Base-by-base conservation (phyloP, 1,140 invertebrate species). In the Saxidomus purpurata region DNA sequence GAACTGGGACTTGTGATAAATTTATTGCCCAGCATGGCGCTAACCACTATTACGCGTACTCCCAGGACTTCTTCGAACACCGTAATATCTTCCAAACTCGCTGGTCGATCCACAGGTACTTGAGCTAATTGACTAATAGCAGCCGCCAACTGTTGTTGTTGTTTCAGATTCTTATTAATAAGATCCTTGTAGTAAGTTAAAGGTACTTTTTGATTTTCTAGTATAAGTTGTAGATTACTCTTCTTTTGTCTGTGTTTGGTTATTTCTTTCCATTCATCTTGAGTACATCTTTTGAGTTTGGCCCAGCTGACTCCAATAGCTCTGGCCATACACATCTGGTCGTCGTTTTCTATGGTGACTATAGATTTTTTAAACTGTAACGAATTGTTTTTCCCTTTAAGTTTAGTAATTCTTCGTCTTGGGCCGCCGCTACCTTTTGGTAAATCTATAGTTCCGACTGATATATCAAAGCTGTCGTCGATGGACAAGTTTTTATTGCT, bases 281-380 rank as follows among this genome's bases (percentile, higher is more conserved):
- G 15, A 13, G 49, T 74, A n/a, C n/a, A n/a, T n/a, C n/a, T n/a
- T n/a, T n/a, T n/a, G n/a, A n/a, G n/a, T n/a, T n/a, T n/a, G n/a
- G n/a, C n/a, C n/a, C n/a, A n/a, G n/a, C n/a, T n/a, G n/a, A n/a
- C n/a, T n/a, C n/a, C n/a, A n/a, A n/a, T n/a, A n/a, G n/a, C n/a
- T n/a, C n/a, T n/a, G n/a, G n/a, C n/a, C n/a, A n/a, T n/a, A n/a
- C n/a, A n/a, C 11, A 47, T 1, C 43, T 89, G 59, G 40, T 89
- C 79, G 22, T 89, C 59, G 43, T 89, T 89, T 38, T 55, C 69
- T 22, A 89, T 89, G 6, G 59, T 52, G 0, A 89, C 79, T 28
- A 89, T 74, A n/a, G 79, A 89, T n/a, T 25, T 67, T 83, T 82
- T 88, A 9, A 81, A 38, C 28, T 82, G 36, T n/a, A 83, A 22